A percentile compares a stretch with the other conserved stretches of the same genome.
These are phyloP conservation scores for Trididemnum clinides DNA, from an alignment of 23 tunicate genomes.

Conservation along the genomic window DNA sequence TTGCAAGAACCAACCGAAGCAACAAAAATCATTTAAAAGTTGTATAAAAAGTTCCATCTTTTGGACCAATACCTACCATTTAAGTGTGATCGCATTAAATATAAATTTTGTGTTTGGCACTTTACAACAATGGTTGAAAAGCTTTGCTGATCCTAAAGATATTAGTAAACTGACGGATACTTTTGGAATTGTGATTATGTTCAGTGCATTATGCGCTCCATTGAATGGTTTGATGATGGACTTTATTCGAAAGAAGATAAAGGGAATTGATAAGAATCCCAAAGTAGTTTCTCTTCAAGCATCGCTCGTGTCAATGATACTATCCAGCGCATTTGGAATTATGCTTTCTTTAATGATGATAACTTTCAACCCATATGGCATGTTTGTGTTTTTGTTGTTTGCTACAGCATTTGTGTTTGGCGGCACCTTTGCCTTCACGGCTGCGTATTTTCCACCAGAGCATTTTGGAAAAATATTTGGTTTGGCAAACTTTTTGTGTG, in stretches of 20 bases:
- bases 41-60: slow-evolving; percentile 3
- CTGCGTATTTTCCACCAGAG: not conserved
- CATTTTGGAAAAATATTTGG: slow-evolving; percentile 38
- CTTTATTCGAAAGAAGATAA: not conserved
- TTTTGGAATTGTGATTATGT: slow-evolving; percentile 6
- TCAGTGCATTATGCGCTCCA: slow-evolving; percentile 9
- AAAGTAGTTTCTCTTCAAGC: not conserved
- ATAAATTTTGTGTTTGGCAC: slow-evolving; percentile 28
- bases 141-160: not conserved
- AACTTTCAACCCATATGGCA: not conserved
- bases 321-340: not conserved
- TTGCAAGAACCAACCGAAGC: not conserved
- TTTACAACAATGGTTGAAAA: slow-evolving; percentile 20
- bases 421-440: not conserved
- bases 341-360: not conserved
- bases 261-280: not conserved
- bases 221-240: slow-evolving; percentile 18
- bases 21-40: not conserved
- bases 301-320: not conserved
- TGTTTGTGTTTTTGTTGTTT: slow-evolving; percentile 14
- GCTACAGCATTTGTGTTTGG: slow-evolving; percentile 10
- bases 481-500: not conserved
- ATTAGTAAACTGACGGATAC: not conserved
- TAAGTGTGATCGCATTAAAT: not conserved
- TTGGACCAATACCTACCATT: slow-evolving; percentile 43